Evolutionary conservation across 2,113 vertebrate genomes (phyloP).

Genomic region (Pygoscelis antarcticus): DNA sequence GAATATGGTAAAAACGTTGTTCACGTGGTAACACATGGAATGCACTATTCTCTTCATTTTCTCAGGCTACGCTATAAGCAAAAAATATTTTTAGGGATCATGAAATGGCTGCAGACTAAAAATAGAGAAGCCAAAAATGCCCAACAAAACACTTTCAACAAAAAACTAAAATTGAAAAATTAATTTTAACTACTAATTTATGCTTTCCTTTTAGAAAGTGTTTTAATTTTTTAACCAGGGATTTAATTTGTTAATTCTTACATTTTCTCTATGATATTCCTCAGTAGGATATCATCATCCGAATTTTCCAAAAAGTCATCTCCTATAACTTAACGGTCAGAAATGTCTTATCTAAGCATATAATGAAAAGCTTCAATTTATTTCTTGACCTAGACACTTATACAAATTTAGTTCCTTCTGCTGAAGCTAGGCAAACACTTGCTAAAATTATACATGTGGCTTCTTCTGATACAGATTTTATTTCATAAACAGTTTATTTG

Average conservation of each 20-base stretch:
- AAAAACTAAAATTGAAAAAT: neutral
- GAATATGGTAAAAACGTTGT: neutral
- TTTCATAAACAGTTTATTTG: neutral
- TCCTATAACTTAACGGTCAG: neutral
- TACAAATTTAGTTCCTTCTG: neutral
- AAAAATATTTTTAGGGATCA: neutral
- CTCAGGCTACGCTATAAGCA: constrained; percentile 20
- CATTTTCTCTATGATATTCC: neutral
- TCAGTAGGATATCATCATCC: neutral
- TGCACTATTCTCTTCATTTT: neutral
- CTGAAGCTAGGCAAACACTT: neutral
- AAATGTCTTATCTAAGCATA: neutral
- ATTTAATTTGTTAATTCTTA: neutral
- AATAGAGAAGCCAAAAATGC: neutral
- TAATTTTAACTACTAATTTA: neutral
- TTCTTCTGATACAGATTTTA: neutral
- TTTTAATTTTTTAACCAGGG: neutral
- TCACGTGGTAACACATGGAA: neutral
- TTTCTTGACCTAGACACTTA: neutral
- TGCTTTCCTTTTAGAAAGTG: neutral
- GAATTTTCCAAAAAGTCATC: neutral
- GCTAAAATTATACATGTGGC: neutral
- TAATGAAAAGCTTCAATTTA: neutral
- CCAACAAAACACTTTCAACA: neutral
- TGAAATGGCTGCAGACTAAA: neutral